Conservation (phyloP, 2,888 invertebrate species). For the Tenthredo mesomela region DNA sequence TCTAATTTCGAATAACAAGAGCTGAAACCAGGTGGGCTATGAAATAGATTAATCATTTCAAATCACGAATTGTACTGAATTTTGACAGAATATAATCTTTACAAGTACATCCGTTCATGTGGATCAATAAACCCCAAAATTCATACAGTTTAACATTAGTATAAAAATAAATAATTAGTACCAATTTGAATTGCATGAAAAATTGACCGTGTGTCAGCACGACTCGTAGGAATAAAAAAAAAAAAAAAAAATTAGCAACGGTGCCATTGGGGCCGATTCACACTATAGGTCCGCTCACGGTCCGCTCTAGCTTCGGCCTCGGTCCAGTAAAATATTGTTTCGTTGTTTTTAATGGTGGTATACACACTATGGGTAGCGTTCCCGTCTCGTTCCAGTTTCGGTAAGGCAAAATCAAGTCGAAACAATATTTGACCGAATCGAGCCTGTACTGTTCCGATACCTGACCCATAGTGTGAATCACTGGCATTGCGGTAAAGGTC, state of each 20-base stretch:
- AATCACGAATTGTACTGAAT: not conserved
- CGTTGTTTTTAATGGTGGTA: no score
- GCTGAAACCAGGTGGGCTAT: not conserved
- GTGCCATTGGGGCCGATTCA: no score
- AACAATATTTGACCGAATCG: no score
- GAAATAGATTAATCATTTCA: not conserved
- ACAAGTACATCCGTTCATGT: not conserved
- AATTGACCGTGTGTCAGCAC: not conserved
- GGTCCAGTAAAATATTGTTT: no score
- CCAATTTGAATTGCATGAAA: not conserved
- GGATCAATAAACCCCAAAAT: not conserved
- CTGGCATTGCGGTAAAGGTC: no score
- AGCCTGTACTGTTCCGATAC: no score
- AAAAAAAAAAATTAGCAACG: not conserved
- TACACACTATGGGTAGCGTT: no score
- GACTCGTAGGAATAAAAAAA: not conserved
- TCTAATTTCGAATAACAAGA: not conserved
- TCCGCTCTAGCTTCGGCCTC: no score
- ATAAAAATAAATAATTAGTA: not conserved
- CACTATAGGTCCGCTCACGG: no score
- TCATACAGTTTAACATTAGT: not conserved
- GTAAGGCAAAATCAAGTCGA: no score
- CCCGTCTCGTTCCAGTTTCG: no score
- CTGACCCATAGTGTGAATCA: no score
- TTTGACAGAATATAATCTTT: not conserved